Evolutionary conservation across 2,113 vertebrate genomes (phyloP).

Genomic region (Myxocyprinus asiaticus): DNA sequence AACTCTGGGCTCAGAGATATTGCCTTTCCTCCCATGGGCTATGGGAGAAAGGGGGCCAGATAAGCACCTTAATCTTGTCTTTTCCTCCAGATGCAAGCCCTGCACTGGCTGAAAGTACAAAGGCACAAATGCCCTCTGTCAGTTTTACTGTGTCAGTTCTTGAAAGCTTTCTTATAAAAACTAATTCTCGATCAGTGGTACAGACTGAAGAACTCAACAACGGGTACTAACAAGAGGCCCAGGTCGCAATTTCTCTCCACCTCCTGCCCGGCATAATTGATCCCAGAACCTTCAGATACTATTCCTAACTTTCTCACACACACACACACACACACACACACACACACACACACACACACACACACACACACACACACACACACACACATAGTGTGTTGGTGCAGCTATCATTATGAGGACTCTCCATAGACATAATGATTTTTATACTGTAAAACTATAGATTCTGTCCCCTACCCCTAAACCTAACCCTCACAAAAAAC

Average conservation of each 20-base stretch:
- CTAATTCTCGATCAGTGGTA: slow-evolving; percentile 34
- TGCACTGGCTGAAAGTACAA: slow-evolving; percentile 38
- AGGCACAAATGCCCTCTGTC: slow-evolving; percentile 48
- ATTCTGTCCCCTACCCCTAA: no score
- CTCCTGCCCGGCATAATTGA: slow-evolving; percentile 35
- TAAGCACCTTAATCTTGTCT: slow-evolving; percentile 51
- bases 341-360: slow-evolving; percentile 21
- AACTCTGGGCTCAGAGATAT: slow-evolving; percentile 52
- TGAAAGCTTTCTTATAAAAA: slow-evolving; percentile 44
- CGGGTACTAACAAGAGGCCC: slow-evolving; percentile 37
- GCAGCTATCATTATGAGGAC: no score
- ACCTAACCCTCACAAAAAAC: no score
- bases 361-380: no score
- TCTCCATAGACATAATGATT: no score
- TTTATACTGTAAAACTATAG: no score
- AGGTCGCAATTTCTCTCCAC: neutral
- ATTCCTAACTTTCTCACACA: slow-evolving; percentile 17
- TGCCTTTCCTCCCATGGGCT: slow-evolving; percentile 50
- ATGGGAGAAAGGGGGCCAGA: slow-evolving; percentile 31
- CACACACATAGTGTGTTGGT: no score
- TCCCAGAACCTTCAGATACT: slow-evolving; percentile 40
- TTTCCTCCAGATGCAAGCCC: slow-evolving; percentile 58
- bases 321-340: slow-evolving; percentile 1
- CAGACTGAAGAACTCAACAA: neutral
- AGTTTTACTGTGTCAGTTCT: slow-evolving; percentile 37